Evolutionary conservation across 92 coral and sea anemone genomes (phyloP), one percentile per base, ranked within the genome.

Genomic region (Chrysogorgia sp.): DNA sequence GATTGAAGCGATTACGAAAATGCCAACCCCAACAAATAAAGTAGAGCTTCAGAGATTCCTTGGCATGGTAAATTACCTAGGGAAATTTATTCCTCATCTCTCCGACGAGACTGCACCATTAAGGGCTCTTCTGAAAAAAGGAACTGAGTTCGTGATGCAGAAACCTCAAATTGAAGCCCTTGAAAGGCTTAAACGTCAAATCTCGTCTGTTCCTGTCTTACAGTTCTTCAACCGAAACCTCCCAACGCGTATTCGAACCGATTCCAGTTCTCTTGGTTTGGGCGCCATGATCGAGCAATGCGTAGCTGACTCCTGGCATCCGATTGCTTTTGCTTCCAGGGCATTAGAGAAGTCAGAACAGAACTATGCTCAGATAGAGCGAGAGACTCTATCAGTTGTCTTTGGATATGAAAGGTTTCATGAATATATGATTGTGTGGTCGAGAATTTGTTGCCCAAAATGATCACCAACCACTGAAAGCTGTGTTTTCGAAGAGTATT

Each of bases 341-440:
- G n/a, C n/a, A n/a, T n/a, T n/a, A n/a, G n/a, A n/a, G n/a, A n/a
- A n/a, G n/a, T n/a, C n/a, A n/a, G n/a, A n/a, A n/a, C n/a, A n/a
- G n/a, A n/a, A n/a, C n/a, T n/a, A n/a, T n/a, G n/a, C n/a, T n/a
- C 67, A 74, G 13, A 74, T 74, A 2, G 80, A 74, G 22, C 48
- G 55, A 19, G 80, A 74, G 9, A 74, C 68, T 29, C 31, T 56
- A 2, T 34, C 47, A n/a, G 59, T 56, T 0, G 80, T 74, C 45
- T 74, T 74, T 25, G 80, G 63, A 0, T 74, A 33, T 30, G 84
- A 70, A 37, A 61, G 31, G 21, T 80, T 80, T 40, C 33, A 78
- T 33, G 48, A 74, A 62, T 74, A 74, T 14, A 32, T 55, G 12
- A 48, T 67, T 63, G 63, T n/a, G n/a, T n/a, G n/a, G n/a, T n/a